Evolutionary conservation across 1,140 invertebrate species (phyloP).

Genomic region (Rhagoletis pomonella): DNA sequence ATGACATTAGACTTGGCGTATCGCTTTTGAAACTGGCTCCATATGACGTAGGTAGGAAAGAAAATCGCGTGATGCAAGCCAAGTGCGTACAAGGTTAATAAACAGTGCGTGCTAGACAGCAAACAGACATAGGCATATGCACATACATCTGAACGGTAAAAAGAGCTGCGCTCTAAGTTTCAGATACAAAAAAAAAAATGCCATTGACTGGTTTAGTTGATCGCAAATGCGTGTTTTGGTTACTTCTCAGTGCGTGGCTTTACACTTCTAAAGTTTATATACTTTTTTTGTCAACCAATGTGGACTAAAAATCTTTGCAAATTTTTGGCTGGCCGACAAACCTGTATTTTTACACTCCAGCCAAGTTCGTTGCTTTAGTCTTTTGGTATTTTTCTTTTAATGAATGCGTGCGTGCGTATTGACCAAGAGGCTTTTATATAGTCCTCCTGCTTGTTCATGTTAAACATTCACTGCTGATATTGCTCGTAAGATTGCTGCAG

Average conservation of each 20-base stretch:
- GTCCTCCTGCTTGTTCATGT: neutral
- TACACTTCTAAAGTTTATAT: neutral
- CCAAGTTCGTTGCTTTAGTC: neutral
- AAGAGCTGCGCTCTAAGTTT: neutral
- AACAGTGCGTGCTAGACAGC: neutral
- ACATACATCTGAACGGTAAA: neutral
- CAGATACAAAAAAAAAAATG: neutral
- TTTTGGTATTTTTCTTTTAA: neutral
- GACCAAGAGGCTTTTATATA: too few relatives aligned
- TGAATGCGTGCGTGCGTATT: neutral
- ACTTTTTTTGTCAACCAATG: neutral
- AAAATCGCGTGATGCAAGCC: neutral
- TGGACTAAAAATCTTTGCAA: neutral
- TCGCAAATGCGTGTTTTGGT: neutral
- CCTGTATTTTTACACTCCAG: neutral
- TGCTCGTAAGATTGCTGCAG: neutral
- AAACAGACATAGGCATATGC: neutral
- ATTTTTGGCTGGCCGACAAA: neutral
- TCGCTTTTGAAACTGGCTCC: neutral
- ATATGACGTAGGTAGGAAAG: neutral
- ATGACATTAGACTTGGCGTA: neutral
- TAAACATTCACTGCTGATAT: neutral
- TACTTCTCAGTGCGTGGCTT: neutral
- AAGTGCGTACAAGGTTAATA: conserved; percentile 9
- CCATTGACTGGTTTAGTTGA: neutral